These are phyloP conservation scores for Alfaro cultratus DNA, from an alignment of 2,797 vertebrate genomes.

Conservation along the genomic window DNA sequence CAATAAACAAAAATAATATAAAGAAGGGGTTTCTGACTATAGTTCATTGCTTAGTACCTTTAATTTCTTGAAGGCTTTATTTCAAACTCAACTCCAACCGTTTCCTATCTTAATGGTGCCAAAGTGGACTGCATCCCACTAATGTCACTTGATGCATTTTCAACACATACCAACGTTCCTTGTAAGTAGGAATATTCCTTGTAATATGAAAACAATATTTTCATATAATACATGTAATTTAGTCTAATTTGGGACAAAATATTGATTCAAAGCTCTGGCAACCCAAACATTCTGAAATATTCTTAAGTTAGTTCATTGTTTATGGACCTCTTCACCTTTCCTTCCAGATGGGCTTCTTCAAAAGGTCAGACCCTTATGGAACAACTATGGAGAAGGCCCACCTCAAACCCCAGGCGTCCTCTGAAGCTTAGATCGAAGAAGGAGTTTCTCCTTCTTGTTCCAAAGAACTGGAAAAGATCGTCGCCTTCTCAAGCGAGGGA, in stretches of 20 bases:
- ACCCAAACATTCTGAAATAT: not conserved
- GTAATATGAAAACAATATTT: no score
- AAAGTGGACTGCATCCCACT: no score
- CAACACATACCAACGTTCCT: no score
- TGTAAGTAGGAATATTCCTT: no score
- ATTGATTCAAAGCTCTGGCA: no score
- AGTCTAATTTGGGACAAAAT: no score
- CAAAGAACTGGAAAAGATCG: slow-evolving; percentile 52
- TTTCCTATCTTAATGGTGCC: no score
- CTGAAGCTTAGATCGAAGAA: slow-evolving; percentile 82
- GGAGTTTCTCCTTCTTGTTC: slow-evolving; percentile 27
- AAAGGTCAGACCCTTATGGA: slow-evolving; percentile 88
- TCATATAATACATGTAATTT: no score
- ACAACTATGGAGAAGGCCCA: slow-evolving; percentile 94
- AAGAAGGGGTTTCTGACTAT: not conserved
- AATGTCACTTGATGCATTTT: no score
- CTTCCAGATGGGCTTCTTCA: slow-evolving; percentile 90
- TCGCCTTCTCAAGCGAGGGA: slow-evolving; percentile 29
- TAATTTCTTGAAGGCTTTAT: no score
- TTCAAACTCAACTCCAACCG: no score
- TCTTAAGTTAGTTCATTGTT: not conserved
- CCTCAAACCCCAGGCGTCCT: slow-evolving; percentile 91
- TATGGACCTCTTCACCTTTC: slow-evolving; percentile 13
- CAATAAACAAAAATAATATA: not conserved
- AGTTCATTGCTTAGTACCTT: not conserved